Base-by-base conservation (phyloP, 2,888 invertebrate genomes). In the Eudemis profundana region DNA sequence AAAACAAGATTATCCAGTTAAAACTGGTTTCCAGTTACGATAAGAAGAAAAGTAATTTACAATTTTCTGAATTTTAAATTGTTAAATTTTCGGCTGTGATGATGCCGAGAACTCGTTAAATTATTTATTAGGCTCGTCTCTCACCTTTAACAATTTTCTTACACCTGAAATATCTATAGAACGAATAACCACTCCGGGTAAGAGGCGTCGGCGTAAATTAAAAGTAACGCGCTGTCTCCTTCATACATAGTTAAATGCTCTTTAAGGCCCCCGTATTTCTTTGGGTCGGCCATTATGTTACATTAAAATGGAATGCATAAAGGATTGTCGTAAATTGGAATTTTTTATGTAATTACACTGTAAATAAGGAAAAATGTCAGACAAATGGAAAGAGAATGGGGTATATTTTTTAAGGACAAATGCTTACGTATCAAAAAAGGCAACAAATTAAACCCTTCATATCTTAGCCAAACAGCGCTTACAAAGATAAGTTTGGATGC, bases 181-280 rank as follows among this genome's bases (percentile, higher is more conserved):
- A 75, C 78, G 81, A 78, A 82, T 74, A 84, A 78, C 80, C 83
- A 83, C 86, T 83, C 78, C 78, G 82, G 83, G 80, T 72, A 82
- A 77, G 81, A 82, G 82, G 84, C 75, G 86, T 81, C 83, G 76
- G 76, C 78, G 83, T 87, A 89, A 90, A 90, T 91, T 89, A 90
- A 87, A 89, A 90, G 84, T 89, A 86, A 90, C 84, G 86, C 82
- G 79, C 76, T 86, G 86, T 90, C 87, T 88, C 81, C 87, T 87
- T 86, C 87, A 88, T 90, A 88, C 87, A 90, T 89, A 89, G 85
- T 87, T 89, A 89, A 90, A 89, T 84, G 81, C 83, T 89, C 80
- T 87, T 88, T 85, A 88, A 86, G 86, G 81, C 46, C 75, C 73
- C 83, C 84, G 85, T 88, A 88, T 88, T 89, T 82, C 84, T 78